Evolutionary conservation across 2,113 vertebrate species (phyloP).

Genomic region (Pycnonotus jocosus): DNA sequence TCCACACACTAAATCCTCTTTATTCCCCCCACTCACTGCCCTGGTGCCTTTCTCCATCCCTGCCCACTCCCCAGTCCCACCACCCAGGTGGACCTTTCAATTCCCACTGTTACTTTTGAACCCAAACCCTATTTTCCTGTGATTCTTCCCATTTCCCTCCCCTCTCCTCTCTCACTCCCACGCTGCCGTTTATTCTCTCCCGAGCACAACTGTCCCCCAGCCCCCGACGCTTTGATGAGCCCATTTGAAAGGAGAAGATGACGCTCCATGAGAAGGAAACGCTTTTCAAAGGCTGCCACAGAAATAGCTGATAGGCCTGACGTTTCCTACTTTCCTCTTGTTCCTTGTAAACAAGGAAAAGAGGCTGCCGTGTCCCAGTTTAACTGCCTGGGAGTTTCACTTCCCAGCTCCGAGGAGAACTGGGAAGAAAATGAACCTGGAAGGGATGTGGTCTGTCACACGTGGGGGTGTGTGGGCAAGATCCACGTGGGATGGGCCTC

Average conservation of each 20-base stretch:
- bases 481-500: neutral
- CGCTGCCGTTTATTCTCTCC: neutral
- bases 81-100: neutral
- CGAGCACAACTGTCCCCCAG: conserved; percentile 12
- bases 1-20: neutral
- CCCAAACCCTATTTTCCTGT: neutral
- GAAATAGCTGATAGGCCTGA: conserved; percentile 55
- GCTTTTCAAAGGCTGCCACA: conserved; percentile 56
- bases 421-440: neutral
- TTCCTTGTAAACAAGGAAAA: conserved; percentile 52
- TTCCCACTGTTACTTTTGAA: neutral
- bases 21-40: neutral
- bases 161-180: neutral
- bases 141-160: neutral
- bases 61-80: neutral
- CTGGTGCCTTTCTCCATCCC: neutral
- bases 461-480: neutral
- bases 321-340: neutral
- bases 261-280: conserved; percentile 19
- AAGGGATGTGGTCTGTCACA: neutral
- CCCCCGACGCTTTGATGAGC: conserved; percentile 42
- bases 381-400: conserved; percentile 20
- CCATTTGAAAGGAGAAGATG: conserved; percentile 15
- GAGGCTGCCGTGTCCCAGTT: conserved; percentile 44
- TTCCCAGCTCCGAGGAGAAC: neutral